Conservation (phyloP, 2,888 invertebrate genomes). For the Lamellibrachia satsuma region DNA sequence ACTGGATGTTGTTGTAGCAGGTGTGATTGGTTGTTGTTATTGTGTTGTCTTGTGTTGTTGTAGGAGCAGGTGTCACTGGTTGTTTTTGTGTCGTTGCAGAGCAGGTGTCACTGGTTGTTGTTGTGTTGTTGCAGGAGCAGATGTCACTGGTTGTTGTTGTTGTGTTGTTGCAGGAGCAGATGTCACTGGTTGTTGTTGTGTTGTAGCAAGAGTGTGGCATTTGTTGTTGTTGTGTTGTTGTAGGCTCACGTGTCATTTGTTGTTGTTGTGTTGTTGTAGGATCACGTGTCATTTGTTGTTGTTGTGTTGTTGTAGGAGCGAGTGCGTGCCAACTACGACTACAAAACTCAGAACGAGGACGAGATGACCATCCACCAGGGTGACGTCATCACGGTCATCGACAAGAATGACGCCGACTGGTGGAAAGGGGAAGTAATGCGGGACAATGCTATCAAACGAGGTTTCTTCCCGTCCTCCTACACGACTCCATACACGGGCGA, state of each 20-base stretch:
- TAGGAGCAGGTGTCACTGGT: too few species aligned
- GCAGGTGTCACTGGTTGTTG: not conserved
- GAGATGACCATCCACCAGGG: conserved; percentile 96
- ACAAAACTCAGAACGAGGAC: conserved; percentile 95
- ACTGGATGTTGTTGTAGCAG: not conserved
- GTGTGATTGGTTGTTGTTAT: too few species aligned
- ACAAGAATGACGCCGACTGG: conserved; percentile 77
- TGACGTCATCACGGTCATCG: conserved; percentile 96
- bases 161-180: too few species aligned
- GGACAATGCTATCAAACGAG: conserved; percentile 73
- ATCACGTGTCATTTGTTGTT: not conserved
- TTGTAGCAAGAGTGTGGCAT: too few species aligned
- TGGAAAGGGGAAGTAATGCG: conserved; percentile 82
- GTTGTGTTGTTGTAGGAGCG: conserved; percentile 72
- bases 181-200: too few species aligned
- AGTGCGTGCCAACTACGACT: conserved; percentile 98
- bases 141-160: too few species aligned
- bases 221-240: too few species aligned
- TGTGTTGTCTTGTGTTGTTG: too few species aligned
- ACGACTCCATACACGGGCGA: conserved; percentile 68
- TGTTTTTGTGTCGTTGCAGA: too few species aligned
- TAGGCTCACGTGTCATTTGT: not conserved
- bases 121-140: too few species aligned
- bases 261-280: not conserved
- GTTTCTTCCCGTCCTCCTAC: conserved; percentile 98